Evolutionary conservation across 2,888 invertebrate species (phyloP).

Genomic region (Rhynchonema sp.): DNA sequence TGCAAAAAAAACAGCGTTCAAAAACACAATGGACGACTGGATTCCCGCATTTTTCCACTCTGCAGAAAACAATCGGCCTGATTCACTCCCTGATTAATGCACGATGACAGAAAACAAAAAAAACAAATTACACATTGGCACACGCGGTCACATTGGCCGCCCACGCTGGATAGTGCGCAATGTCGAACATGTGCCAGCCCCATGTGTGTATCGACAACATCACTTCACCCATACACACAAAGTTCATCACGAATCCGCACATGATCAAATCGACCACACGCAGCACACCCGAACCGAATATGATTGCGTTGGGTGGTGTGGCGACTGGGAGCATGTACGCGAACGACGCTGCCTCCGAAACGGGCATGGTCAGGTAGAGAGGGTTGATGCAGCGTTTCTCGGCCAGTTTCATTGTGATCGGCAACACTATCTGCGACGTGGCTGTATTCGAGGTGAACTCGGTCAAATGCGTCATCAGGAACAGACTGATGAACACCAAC

Average conservation of each 20-base stretch:
- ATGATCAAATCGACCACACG: conserved; percentile 9
- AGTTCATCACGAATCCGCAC: neutral
- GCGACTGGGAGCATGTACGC: conserved; percentile 5
- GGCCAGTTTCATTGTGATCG: conserved; percentile 1
- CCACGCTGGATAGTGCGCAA: conserved; percentile 15
- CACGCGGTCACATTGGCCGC: neutral
- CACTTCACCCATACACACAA: neutral
- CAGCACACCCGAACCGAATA: conserved; percentile 6
- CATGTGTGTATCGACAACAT: conserved; percentile 1
- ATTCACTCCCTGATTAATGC: too few species aligned
- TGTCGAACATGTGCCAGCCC: conserved; percentile 2
- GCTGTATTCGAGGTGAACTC: conserved; percentile 1
- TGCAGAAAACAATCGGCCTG: too few species aligned
- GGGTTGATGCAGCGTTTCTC: conserved; percentile 3
- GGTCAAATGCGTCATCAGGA: neutral
- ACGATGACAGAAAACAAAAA: too few species aligned
- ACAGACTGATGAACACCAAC: neutral
- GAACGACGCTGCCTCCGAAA: neutral
- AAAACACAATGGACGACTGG: too few species aligned
- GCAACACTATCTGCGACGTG: neutral
- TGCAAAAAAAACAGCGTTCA: too few species aligned
- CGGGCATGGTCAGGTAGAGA: conserved; percentile 3
- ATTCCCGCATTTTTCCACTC: too few species aligned
- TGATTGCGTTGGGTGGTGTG: conserved; percentile 10
- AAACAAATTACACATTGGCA: too few species aligned